Base-by-base conservation (phyloP, 2,113 vertebrate species). In the Cavia aperea region DNA sequence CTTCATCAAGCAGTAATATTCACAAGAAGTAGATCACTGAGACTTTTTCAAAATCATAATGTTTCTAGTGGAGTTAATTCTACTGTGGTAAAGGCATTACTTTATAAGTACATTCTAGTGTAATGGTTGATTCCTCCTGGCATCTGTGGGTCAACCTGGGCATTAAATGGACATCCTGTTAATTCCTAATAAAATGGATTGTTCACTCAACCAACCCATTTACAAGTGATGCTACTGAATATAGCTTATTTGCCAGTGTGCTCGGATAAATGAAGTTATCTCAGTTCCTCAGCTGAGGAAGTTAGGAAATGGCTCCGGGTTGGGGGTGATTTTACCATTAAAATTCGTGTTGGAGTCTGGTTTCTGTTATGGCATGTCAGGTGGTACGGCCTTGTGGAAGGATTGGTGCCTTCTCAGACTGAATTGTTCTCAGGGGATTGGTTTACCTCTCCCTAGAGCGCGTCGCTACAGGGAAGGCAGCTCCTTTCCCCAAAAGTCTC, bases 401-500 rank as follows among this genome's bases (percentile, higher is more conserved):
- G 46, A 73, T 8, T 5, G 12, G 1, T 19, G 9, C n/a, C 43
- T 70, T 63, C 14, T 62, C 33, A 66, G n/a, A 36, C 62, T n/a
- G n/a, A 56, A 7, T 33, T 18, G 14, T n/a, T 4, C 11, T 70
- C 43, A 12, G 1, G 24, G 36, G 46, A 43, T 43, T 26, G 51
- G n/a, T 18, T 58, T 9, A 24, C 60, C 31, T 86, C 72, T 46
- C 13, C 3, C 29, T 43, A 56, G 60, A 14, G 39, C 4, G 15
- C 51, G 23, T 23, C 13, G 10, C 54, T 58, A 13, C 8, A 12
- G 9, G 60, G 15, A 13, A 7, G 2, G 39, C 46, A 26, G n/a
- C 9, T n/a, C 19, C 26, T 46, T 77, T 15, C 10, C 10, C 73
- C 14, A n/a, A 14, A 0, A 2, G 1, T 9, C 63, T 9, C 21